phyloP scores from a whole-genome alignment of 2,888 invertebrate species.

The Limnephilus auricula region DNA sequence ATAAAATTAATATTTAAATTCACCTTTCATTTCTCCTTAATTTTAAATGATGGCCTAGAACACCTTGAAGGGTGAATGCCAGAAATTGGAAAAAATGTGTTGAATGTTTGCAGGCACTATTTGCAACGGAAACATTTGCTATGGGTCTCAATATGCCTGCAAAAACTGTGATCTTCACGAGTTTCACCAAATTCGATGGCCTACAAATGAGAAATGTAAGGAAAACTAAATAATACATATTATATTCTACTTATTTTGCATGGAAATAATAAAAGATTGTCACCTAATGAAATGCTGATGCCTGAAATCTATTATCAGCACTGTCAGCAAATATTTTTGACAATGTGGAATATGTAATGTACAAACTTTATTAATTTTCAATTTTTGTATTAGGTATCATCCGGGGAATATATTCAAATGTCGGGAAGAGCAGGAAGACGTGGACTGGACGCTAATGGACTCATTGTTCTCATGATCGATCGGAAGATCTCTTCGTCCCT shows the following conservation, averaged over 20 bases:
- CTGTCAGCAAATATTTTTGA: background rate
- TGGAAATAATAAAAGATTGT: background rate
- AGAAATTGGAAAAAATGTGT: too few species aligned
- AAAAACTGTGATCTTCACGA: constrained; percentile 97
- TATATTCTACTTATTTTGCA: background rate
- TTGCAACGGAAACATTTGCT: constrained; percentile 99
- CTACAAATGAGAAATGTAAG: constrained; percentile 94
- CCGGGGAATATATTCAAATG: constrained; percentile 99
- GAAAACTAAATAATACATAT: background rate
- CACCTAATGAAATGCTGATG: background rate
- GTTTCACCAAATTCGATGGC: constrained; percentile 98
- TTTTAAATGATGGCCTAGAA: too few species aligned
- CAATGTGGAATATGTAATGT: background rate
- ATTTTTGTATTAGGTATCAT: constrained; percentile 81
- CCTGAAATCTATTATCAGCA: background rate
- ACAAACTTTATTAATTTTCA: background rate
- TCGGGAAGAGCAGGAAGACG: constrained; percentile 98
- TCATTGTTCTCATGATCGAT: constrained; percentile 99
- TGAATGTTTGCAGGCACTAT: constrained; percentile 82
- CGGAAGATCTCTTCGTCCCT: constrained; percentile 91
- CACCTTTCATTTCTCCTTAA: too few species aligned
- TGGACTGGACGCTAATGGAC: constrained; percentile 97
- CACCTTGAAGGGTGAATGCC: too few species aligned
- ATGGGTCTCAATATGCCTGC: constrained; percentile 99
- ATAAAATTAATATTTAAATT: too few species aligned